Conservation (phyloP, 2,888 invertebrate genomes). For the Troilus luridus region DNA sequence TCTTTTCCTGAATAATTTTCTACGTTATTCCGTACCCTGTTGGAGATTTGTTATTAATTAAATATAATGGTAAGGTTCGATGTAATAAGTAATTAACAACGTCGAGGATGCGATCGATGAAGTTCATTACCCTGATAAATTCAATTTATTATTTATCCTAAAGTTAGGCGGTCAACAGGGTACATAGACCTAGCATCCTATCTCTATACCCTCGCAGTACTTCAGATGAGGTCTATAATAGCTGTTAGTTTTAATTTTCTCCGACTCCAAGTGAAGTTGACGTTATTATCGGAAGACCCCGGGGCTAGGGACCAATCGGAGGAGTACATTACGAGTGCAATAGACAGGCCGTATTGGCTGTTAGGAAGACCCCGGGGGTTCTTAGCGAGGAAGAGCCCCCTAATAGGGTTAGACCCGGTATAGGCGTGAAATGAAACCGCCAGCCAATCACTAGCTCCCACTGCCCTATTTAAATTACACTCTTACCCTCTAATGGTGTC, state of each 20-base stretch:
- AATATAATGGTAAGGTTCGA: too few relatives aligned
- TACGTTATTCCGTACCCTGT: background rate
- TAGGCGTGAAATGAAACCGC: slow-evolving; percentile 41
- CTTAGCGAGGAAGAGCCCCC: background rate
- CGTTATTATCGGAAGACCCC: background rate
- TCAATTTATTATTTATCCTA: too few relatives aligned
- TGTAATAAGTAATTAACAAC: too few relatives aligned
- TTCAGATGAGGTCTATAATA: too few relatives aligned
- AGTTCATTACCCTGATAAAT: too few relatives aligned
- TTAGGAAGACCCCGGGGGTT: slow-evolving; percentile 1
- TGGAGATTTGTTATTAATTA: too few relatives aligned
- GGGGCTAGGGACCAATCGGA: background rate
- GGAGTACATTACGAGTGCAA: background rate
- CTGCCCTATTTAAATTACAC: slow-evolving; percentile 45
- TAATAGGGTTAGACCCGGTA: slow-evolving; percentile 28
- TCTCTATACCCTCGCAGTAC: too few relatives aligned
- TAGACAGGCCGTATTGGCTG: background rate
- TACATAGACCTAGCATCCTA: too few relatives aligned
- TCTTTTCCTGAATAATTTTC: background rate
- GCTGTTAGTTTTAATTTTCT: too few relatives aligned
- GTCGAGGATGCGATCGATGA: too few relatives aligned
- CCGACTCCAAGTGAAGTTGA: background rate
- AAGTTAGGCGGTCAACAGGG: too few relatives aligned
- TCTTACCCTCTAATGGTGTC: background rate
- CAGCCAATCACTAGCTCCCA: slow-evolving; percentile 2